Evolutionary conservation across 2,888 invertebrate genomes (phyloP), one percentile per base, ranked within the genome.

Genomic region (Serrognathus titanus): DNA sequence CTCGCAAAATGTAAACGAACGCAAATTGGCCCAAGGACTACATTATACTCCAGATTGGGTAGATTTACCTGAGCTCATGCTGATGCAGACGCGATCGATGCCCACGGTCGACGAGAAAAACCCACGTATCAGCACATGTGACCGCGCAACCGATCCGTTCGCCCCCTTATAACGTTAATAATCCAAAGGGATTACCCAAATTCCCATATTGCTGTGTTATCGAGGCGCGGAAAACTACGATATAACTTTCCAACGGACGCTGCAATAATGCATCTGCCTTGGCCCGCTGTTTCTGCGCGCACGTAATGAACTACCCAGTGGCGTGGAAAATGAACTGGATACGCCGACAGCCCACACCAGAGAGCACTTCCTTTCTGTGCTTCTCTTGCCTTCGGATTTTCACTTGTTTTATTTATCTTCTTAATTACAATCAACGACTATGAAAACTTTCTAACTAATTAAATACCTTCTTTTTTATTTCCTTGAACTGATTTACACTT

Each of bases 301-400:
- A 58, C 65, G 67, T 71, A 74, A 74, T 74, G 71, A 73, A 71
- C 69, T 69, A 69, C 57, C 66, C 72, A 70, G 63, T 72, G 71
- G 71, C 67, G 71, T 73, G 72, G 72, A 73, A 75, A 75, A 75
- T 74, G 71, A 75, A 74, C 73, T 69, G 66, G 66, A 67, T 64
- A 58, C 61, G 48, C 9, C 24, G 50, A 13, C 10, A 12, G 43
- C 24, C 16, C 7, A 35, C 24, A 38, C 20, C 36, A 49, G 40
- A 43, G 41, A 43, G 41, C 9, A 31, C 56, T 16, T 43, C 55
- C 47, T 51, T 52, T 37, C n/a, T 45, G 39, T 51, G 50, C 45
- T 46, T 56, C 54, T 60, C 58, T 58, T 55, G 51, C 55, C 53
- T 51, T 53, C 57, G 58, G 11, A 16, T 46, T 20, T 16, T n/a